Percentiles rank a stretch among this genome's conserved stretches.
Evolutionary conservation across 2,888 invertebrate species (phyloP).

Genomic region (Achlya flavicornis): DNA sequence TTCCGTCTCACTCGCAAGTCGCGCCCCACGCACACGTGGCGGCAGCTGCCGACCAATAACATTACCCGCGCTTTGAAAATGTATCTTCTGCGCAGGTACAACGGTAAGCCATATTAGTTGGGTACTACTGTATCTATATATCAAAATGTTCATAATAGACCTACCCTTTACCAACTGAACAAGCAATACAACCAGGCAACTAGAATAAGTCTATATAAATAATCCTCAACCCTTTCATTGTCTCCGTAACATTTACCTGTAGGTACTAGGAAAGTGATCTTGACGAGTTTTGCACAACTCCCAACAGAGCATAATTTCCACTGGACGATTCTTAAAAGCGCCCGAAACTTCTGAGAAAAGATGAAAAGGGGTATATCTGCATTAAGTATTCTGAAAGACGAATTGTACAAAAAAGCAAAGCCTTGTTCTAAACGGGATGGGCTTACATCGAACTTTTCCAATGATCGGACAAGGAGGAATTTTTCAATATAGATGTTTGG

Average conservation of each 20-base stretch:
- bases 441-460: conserved; percentile 74
- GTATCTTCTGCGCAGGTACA: too few relatives aligned
- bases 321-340: conserved; percentile 68
- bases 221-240: conserved; percentile 13
- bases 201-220: conserved; percentile 13
- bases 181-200: not conserved
- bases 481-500: conserved; percentile 77
- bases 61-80: too few relatives aligned
- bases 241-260: conserved; percentile 47
- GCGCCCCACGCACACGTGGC: too few relatives aligned
- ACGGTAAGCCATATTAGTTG: too few relatives aligned
- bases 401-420: conserved; percentile 80
- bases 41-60: too few relatives aligned
- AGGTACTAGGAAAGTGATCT: conserved; percentile 39
- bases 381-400: conserved; percentile 79
- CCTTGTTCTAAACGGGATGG: conserved; percentile 75
- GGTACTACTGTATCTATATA: too few relatives aligned
- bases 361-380: conserved; percentile 76
- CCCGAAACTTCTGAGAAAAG: conserved; percentile 68
- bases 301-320: conserved; percentile 64
- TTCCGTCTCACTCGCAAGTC: too few relatives aligned
- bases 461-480: conserved; percentile 73
- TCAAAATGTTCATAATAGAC: not conserved
- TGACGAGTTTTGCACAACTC: conserved; percentile 43
- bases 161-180: not conserved